Evolutionary conservation across 2,888 invertebrate species (phyloP).

Genomic region (Macrostomum cliftonense): DNA sequence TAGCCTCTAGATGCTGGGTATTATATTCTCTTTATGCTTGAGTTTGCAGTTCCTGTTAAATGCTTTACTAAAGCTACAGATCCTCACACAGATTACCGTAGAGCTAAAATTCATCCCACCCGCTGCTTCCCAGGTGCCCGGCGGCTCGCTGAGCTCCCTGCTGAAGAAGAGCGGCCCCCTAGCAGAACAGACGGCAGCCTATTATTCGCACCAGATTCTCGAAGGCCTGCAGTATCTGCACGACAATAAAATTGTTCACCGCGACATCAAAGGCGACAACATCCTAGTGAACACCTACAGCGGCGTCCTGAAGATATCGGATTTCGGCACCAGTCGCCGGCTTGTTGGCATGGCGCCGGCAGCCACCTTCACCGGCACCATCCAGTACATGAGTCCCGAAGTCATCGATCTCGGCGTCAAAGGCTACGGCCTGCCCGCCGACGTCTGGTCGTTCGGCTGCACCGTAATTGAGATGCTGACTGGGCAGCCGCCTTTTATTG

Average conservation of each 20-base stretch:
- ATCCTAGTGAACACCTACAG: slow-evolving; percentile 93
- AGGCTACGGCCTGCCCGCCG: slow-evolving; percentile 75
- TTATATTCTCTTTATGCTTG: no score
- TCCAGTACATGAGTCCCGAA: slow-evolving; percentile 99
- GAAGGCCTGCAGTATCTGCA: slow-evolving; percentile 93
- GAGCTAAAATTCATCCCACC: no score
- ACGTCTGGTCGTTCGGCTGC: slow-evolving; percentile 90
- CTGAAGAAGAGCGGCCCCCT: slow-evolving; percentile 94
- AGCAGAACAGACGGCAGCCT: slow-evolving; percentile 81
- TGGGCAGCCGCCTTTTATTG: slow-evolving; percentile 91
- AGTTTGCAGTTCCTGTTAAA: no score
- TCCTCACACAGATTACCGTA: no score
- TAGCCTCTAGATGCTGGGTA: no score
- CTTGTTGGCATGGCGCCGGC: slow-evolving; percentile 66
- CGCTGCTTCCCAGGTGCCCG: neutral
- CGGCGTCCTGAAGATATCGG: slow-evolving; percentile 93
- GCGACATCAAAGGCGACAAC: slow-evolving; percentile 96
- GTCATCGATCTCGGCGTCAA: slow-evolving; percentile 92
- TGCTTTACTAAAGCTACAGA: no score
- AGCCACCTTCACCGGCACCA: slow-evolving; percentile 54
- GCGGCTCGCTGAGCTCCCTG: slow-evolving; percentile 66
- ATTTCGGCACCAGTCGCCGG: slow-evolving; percentile 68
- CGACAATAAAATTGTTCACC: slow-evolving; percentile 93
- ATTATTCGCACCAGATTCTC: slow-evolving; percentile 89
- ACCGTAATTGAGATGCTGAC: slow-evolving; percentile 99